Percentiles rank a stretch among this genome's conserved stretches.
Evolutionary conservation across 2,797 vertebrate species (phyloP).

Genomic region (Monodelphis domestica): DNA sequence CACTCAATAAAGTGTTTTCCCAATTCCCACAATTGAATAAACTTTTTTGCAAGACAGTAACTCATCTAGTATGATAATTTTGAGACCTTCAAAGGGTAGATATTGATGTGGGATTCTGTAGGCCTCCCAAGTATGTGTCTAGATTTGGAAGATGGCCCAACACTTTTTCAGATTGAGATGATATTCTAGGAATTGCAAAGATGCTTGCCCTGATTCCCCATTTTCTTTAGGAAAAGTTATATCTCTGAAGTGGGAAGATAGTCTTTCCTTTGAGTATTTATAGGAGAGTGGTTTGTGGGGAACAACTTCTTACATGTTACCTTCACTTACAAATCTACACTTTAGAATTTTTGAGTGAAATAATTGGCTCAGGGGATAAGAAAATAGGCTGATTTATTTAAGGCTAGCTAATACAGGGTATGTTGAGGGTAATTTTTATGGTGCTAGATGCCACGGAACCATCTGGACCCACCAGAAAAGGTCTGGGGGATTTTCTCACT

Average conservation of each 20-base stretch:
- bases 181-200: neutral
- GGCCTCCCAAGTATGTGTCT: neutral
- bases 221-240: neutral
- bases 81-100: neutral
- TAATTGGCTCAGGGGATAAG: neutral
- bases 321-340: neutral
- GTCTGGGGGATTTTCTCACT: neutral
- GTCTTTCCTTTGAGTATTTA: neutral
- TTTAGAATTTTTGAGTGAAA: neutral
- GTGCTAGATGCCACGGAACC: no score
- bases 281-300: neutral
- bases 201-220: neutral
- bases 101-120: neutral
- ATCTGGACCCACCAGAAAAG: neutral
- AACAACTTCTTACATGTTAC: neutral
- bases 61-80: neutral
- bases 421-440: neutral
- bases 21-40: no score
- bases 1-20: no score
- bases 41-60: no score
- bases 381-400: neutral
- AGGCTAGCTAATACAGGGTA: neutral
- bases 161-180: neutral
- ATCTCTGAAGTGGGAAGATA: neutral
- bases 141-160: neutral